Evolutionary conservation across 2,888 invertebrate species (phyloP), one percentile per base, ranked within the genome.

Genomic region (Drosophila macrospina): DNA sequence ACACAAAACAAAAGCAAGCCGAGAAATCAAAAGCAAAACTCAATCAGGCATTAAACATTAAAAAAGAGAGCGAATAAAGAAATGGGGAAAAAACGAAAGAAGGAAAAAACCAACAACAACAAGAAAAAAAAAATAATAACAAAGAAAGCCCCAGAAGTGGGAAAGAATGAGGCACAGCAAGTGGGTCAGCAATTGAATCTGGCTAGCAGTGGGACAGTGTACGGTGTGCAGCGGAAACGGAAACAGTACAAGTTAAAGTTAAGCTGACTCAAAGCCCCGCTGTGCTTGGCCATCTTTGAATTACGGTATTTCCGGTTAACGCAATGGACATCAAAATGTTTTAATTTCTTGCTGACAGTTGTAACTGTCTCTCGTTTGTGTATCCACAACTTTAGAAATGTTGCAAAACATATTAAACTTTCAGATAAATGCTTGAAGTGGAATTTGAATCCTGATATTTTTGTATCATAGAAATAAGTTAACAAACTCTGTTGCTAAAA

Each of bases 11-110:
- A 89, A 88, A 72, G 79, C 69, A 15, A 56, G 60, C 45, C 39
- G 64, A 69, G 67, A 86, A 89, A 85, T 79, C 86, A 86, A 88
- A 89, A 82, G 86, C 73, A 73, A 83, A 84, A 85, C 55, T 86
- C 84, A 85, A 89, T 85, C 89, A 89, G 86, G 84, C 84, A 88
- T 89, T 86, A 83, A 89, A 83, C 80, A 85, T 88, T 77, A 79
- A 89, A 72, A 76, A 70, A 36, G 44, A 48, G 39, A 59, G 67
- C 61, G 56, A 67, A 57, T 45, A 63, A 54, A 63, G 55, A 63
- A 13, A 30, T 20, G 20, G 20, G 20, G 3, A 20, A 20, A 20
- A 20, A 20, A 20, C 20, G 20, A 20, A 20, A 2, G 20, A 20
- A 69, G 64, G 39, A 15, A 36, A 55, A 56, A 10, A 45, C n/a